Conservation (phyloP, 1,140 invertebrate species). For the Cotesia chilonis region DNA sequence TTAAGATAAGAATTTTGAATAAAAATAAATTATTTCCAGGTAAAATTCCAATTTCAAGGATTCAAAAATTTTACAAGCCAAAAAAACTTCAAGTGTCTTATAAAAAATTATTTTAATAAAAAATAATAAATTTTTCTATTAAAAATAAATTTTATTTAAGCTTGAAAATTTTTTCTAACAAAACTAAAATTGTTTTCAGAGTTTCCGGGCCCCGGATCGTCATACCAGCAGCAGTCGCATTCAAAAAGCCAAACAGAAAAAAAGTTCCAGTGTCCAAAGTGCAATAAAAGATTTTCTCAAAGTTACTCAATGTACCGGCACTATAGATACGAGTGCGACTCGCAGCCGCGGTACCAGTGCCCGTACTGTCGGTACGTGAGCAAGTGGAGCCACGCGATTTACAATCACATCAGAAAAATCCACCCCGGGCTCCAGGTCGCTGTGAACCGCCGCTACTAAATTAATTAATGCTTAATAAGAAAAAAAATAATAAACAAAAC, state of each 20-base stretch:
- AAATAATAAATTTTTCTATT: no score
- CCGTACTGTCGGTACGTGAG: conserved; percentile 62
- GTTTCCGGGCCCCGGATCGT: conserved; percentile 25
- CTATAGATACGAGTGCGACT: conserved; percentile 76
- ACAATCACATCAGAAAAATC: conserved; percentile 57
- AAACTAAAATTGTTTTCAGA: conserved; percentile 46
- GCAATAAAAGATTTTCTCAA: conserved; percentile 56
- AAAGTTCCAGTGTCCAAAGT: conserved; percentile 52
- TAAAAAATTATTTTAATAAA: no score
- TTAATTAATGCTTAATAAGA: conserved; percentile 6
- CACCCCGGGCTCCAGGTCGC: conserved; percentile 51
- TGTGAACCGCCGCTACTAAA: conserved; percentile 50
- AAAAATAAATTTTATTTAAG: no score
- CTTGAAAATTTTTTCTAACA: background rate
- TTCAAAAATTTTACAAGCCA: no score
- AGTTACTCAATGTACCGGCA: conserved; percentile 72
- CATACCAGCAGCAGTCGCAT: background rate
- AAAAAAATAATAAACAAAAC: conserved; percentile 17
- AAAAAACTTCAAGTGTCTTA: no score
- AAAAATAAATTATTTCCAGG: no score
- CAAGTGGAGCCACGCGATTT: conserved; percentile 58
- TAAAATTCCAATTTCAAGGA: no score
- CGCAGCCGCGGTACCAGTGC: conserved; percentile 73
- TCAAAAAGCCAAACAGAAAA: background rate
- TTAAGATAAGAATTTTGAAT: no score